Conservation (phyloP, 35 echinoderm and acorn worm species). For the Heliocidaris tuberculata region DNA sequence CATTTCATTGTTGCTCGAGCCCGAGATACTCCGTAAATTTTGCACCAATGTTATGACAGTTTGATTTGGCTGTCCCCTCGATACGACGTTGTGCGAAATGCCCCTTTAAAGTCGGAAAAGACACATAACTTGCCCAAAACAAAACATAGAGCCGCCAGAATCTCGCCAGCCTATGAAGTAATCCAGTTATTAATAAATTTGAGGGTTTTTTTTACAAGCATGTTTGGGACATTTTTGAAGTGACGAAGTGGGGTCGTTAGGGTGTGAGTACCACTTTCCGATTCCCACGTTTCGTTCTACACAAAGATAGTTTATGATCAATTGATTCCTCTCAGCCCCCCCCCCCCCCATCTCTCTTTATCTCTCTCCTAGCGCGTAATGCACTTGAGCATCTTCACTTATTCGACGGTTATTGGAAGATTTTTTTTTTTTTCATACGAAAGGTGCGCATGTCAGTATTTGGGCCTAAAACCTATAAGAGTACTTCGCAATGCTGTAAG, state of each 20-base stretch:
- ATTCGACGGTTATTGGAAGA: no score
- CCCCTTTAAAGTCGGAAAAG: background rate
- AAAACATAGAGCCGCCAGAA: conserved; percentile 2
- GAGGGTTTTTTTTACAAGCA: conserved; percentile 7
- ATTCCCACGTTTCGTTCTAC: background rate
- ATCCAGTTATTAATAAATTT: conserved; percentile 14
- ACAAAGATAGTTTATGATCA: background rate
- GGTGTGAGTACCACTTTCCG: background rate
- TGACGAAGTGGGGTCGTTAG: conserved; percentile 8
- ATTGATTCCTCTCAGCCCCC: background rate
- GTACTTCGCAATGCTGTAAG: no score
- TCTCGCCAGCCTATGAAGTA: background rate
- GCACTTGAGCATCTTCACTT: no score
- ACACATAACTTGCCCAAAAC: conserved; percentile 9
- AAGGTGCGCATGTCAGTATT: no score
- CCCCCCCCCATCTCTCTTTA: background rate
- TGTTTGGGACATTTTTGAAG: conserved; percentile 10
- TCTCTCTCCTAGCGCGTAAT: background rate
- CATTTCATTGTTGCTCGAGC: background rate
- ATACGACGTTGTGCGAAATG: background rate
- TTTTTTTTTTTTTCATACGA: no score
- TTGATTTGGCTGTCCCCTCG: background rate
- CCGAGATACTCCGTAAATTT: background rate
- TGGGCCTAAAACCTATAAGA: no score
- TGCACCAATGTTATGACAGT: background rate